Evolutionary conservation across 1,140 invertebrate species (phyloP).

Genomic region (Musca vetustissima): DNA sequence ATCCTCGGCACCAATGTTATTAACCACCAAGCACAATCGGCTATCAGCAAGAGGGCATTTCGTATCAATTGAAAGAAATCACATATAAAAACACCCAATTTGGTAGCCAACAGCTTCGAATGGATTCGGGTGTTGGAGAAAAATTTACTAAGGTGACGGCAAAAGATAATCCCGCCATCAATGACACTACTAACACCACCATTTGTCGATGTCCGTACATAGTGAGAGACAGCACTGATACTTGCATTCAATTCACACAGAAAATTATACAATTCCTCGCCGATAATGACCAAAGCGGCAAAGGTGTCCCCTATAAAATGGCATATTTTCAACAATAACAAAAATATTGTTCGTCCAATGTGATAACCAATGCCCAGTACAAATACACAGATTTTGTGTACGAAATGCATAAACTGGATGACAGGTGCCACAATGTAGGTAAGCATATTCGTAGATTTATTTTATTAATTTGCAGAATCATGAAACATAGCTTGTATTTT

Average conservation of each 20-base stretch:
- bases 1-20: conserved; percentile 12
- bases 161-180: neutral
- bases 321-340: neutral
- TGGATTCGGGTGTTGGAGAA: conserved; percentile 15
- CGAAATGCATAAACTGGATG: conserved; percentile 7
- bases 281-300: conserved; percentile 1
- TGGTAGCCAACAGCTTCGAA: conserved; percentile 10
- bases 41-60: conserved; percentile 17
- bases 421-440: neutral
- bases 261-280: conserved; percentile 19
- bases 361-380: conserved; percentile 5
- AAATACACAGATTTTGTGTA: neutral
- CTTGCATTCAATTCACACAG: conserved; percentile 4
- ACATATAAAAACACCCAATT: neutral
- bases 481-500: too few species aligned
- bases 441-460: neutral
- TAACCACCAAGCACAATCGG: conserved; percentile 15
- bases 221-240: neutral
- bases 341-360: conserved; percentile 13
- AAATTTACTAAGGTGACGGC: neutral
- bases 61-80: conserved; percentile 9
- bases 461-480: neutral
- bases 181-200: neutral
- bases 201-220: conserved; percentile 4
- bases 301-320: conserved; percentile 1